These are phyloP conservation scores for Cladopsammia gracilis DNA, from an alignment of 64 coral and sea anemone species.

Conservation along the genomic window DNA sequence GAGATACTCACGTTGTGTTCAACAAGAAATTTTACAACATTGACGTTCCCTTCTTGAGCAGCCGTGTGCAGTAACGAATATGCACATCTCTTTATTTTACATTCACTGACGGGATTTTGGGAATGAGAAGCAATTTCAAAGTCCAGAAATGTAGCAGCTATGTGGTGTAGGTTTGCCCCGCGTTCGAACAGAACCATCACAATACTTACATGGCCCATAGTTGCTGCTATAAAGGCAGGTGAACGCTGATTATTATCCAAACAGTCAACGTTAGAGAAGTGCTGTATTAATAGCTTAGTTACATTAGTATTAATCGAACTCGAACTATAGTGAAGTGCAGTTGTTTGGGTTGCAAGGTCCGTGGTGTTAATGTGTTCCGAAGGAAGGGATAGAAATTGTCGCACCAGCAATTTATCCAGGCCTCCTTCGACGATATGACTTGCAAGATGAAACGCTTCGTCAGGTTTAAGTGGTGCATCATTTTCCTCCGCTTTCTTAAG, in stretches of 20 bases:
- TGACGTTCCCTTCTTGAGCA: conserved; percentile 56
- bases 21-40: conserved; percentile 64
- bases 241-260: conserved; percentile 60
- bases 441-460: conserved; percentile 64
- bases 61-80: conserved; percentile 80
- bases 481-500: conserved; percentile 8
- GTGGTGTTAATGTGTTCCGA: conserved; percentile 22
- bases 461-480: neutral
- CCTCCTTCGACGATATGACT: conserved; percentile 69
- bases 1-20: conserved; percentile 13
- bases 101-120: conserved; percentile 36
- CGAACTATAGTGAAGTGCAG: conserved; percentile 76
- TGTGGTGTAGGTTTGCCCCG: conserved; percentile 62
- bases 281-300: conserved; percentile 13
- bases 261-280: conserved; percentile 67
- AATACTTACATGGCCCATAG: conserved; percentile 10
- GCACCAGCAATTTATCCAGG: neutral
- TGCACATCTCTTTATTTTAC: conserved; percentile 54
- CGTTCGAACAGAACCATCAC: conserved; percentile 34
- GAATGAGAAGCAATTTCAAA: conserved; percentile 12
- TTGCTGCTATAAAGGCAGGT: conserved; percentile 77
- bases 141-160: conserved; percentile 13
- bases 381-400: conserved; percentile 53
- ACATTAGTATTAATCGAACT: neutral
- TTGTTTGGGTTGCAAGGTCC: conserved; percentile 35